Evolutionary conservation across 1,140 invertebrate genomes (phyloP).

Genomic region (Procambarus clarkii): DNA sequence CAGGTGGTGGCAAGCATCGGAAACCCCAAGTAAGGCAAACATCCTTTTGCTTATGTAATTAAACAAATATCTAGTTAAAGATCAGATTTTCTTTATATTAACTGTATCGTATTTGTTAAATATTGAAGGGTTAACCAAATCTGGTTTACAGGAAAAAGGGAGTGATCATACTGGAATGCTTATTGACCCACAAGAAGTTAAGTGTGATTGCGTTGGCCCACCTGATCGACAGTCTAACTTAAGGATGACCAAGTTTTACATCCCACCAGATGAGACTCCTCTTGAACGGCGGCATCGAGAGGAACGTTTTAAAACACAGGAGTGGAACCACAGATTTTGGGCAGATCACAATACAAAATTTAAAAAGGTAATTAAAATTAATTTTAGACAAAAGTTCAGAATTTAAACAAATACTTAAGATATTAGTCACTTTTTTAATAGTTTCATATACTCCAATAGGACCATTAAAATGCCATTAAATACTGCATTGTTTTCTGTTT

Average conservation of each 20-base stretch:
- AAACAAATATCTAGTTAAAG: neutral
- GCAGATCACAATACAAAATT: constrained; percentile 39
- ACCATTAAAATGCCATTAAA: no score
- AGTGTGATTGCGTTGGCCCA: constrained; percentile 53
- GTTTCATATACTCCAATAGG: no score
- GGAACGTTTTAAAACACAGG: constrained; percentile 10
- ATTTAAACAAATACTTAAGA: neutral
- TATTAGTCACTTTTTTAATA: no score
- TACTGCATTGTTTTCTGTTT: no score
- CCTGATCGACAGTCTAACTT: constrained; percentile 21
- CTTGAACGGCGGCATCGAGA: constrained; percentile 32
- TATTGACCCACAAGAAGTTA: constrained; percentile 29
- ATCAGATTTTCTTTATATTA: neutral
- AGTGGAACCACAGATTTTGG: constrained; percentile 57
- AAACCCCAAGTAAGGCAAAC: neutral
- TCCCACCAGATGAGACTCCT: constrained; percentile 42
- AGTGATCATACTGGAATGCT: neutral
- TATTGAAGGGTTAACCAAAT: neutral
- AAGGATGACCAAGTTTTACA: constrained; percentile 27
- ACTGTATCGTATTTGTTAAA: neutral
- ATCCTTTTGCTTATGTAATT: neutral
- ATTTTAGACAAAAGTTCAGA: neutral
- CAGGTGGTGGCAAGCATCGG: neutral
- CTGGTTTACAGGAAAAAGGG: neutral
- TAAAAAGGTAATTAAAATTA: constrained; percentile 37